Evolutionary conservation across 1,140 invertebrate genomes (phyloP).

Genomic region (Scylla paramamosain): DNA sequence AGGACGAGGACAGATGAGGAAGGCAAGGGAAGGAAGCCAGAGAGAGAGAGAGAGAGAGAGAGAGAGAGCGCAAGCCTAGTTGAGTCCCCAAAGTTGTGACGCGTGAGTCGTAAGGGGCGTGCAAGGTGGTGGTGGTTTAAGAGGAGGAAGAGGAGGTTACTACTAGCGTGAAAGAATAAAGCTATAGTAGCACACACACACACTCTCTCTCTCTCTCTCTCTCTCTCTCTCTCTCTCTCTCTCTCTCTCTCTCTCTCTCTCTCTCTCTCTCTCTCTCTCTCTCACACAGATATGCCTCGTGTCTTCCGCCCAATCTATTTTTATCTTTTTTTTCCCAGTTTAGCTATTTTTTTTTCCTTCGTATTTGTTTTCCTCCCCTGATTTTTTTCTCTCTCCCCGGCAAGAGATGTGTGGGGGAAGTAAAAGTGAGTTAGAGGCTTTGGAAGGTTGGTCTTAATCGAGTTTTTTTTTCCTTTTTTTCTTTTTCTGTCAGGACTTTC

Average conservation of each 20-base stretch:
- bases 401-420: background rate
- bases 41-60: constrained; percentile 1
- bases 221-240: too few relatives aligned
- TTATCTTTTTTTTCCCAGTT: background rate
- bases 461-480: background rate
- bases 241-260: constrained; percentile 43
- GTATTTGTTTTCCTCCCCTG: background rate
- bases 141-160: background rate
- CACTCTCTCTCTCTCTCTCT: background rate
- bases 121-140: background rate
- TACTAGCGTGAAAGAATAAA: too few relatives aligned
- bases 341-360: background rate
- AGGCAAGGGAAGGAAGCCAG: background rate
- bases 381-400: background rate
- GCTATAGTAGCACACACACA: too few relatives aligned
- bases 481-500: background rate
- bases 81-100: too few relatives aligned
- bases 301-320: background rate
- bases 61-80: too few relatives aligned
- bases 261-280: constrained; percentile 51
- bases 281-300: background rate
- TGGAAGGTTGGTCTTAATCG: background rate
- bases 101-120: too few relatives aligned
- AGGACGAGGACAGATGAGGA: background rate
- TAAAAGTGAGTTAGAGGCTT: constrained; percentile 10